Conservation (phyloP, 2,888 invertebrate genomes). For the Eilema caniola region DNA sequence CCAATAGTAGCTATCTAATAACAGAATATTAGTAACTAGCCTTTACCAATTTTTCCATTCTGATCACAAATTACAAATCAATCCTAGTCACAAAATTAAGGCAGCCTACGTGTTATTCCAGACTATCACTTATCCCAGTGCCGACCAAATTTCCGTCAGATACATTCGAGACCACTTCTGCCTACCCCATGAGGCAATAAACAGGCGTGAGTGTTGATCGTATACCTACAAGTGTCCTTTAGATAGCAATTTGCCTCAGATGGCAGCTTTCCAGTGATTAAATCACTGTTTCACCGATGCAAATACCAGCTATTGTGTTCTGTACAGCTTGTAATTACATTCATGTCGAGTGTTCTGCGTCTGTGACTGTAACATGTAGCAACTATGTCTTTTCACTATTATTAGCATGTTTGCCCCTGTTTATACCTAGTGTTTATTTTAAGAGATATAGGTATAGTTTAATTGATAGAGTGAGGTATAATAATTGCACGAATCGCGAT, state of each 20-base stretch:
- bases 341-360: conserved; percentile 47
- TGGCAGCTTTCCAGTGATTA: not conserved
- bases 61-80: too few relatives aligned
- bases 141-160: too few relatives aligned
- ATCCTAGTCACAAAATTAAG: too few relatives aligned
- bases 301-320: conserved; percentile 52
- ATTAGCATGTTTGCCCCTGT: not conserved
- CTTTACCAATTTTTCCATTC: too few relatives aligned
- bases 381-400: conserved; percentile 28
- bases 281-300: conserved; percentile 24
- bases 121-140: too few relatives aligned
- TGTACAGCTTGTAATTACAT: conserved; percentile 49
- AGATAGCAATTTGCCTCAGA: not conserved
- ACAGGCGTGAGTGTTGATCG: too few relatives aligned
- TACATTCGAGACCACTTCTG: not conserved
- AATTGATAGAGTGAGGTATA: too few relatives aligned
- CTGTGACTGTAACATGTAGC: conserved; percentile 25
- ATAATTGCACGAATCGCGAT: too few relatives aligned
- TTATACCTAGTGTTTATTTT: not conserved
- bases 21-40: too few relatives aligned
- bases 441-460: not conserved
- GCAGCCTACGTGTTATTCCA: too few relatives aligned
- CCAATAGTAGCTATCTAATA: too few relatives aligned
- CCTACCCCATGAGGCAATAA: too few relatives aligned
- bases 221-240: not conserved